A percentile compares a stretch with the other conserved stretches of the same genome.
phyloP scores from a whole-genome alignment of 2,113 vertebrate species.

The Cyanoramphus novaezelandiae region DNA sequence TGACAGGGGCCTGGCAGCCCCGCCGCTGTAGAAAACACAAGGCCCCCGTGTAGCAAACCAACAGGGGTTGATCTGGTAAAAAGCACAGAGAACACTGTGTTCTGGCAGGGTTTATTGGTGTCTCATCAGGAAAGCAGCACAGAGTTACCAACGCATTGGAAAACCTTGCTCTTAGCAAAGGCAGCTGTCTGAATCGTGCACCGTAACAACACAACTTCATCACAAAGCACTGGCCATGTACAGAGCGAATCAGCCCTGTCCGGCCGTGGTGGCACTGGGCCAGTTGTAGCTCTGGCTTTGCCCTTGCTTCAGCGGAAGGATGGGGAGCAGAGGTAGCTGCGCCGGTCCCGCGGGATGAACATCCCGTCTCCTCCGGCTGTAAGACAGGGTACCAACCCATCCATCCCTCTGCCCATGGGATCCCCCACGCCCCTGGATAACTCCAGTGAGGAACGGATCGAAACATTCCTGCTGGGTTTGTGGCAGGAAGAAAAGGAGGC shows the following conservation, averaged over 20 bases:
- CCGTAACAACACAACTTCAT: neutral
- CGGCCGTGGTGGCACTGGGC: too few relatives aligned
- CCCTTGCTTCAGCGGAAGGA: neutral
- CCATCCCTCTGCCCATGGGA: neutral
- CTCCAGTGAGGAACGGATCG: rapidly evolving
- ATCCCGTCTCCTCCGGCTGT: neutral
- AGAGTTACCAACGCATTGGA: neutral
- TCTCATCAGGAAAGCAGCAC: neutral
- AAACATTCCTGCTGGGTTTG: neutral
- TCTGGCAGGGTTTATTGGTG: neutral
- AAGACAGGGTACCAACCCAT: neutral
- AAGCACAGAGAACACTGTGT: neutral
- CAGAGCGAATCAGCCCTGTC: neutral
- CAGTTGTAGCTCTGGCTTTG: neutral
- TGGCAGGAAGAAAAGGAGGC: neutral
- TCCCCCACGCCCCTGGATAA: neutral
- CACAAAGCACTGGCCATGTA: neutral
- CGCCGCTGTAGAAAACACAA: rapidly evolving
- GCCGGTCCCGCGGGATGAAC: rapidly evolving
- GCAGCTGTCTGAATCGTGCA: neutral
- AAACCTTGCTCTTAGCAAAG: neutral
- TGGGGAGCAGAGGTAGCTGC: neutral
- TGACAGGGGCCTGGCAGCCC: neutral
- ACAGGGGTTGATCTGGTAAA: neutral
- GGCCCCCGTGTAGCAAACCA: too few relatives aligned